phyloP scores from a whole-genome alignment of 2,113 vertebrate genomes.

The Telmatochromis bifrenatus region DNA sequence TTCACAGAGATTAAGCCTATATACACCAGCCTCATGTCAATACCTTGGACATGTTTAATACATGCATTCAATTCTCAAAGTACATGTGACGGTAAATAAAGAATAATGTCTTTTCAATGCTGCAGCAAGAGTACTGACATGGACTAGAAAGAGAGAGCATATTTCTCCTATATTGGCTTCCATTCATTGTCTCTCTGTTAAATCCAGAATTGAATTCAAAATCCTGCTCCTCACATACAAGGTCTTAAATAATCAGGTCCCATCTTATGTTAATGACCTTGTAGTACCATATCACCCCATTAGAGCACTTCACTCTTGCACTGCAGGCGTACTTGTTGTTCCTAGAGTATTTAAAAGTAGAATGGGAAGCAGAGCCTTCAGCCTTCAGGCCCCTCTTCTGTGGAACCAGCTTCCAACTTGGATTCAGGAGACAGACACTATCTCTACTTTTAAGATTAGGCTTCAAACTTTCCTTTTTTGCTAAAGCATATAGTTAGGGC shows the following conservation, averaged over 20 bases:
- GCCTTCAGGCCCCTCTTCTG: not conserved
- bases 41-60: not conserved
- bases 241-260: not conserved
- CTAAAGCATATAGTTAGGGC: not conserved
- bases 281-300: rapidly evolving
- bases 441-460: not conserved
- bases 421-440: not conserved
- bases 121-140: not conserved
- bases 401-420: not conserved
- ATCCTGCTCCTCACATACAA: not conserved
- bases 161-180: not conserved
- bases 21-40: not conserved
- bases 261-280: not conserved
- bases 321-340: not conserved
- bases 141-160: not conserved
- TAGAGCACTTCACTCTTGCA: not conserved
- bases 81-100: not conserved
- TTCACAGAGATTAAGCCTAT: not conserved
- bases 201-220: not conserved
- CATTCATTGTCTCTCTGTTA: not conserved
- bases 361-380: not conserved
- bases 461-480: not conserved
- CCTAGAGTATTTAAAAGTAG: not conserved
- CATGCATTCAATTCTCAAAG: not conserved
- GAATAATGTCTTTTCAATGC: not conserved